Base-by-base conservation (phyloP, 2,113 vertebrate genomes). In the Pyxicephalus adspersus region DNA sequence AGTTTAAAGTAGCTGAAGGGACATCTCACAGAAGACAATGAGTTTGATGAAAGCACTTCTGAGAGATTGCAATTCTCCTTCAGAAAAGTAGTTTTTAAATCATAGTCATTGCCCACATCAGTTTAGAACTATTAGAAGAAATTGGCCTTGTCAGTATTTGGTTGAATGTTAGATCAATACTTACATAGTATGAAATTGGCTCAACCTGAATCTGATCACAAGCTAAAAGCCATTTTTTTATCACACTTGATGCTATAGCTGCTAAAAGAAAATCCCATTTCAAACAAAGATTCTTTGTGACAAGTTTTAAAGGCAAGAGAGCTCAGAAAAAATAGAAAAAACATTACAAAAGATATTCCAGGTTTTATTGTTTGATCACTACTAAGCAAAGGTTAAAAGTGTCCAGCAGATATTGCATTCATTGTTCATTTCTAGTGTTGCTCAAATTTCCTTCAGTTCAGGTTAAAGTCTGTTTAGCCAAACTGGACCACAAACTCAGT, bases 151-250 rank as follows among this genome's bases (percentile, higher is more conserved):
- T 74, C 71, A 38, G 71, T 9, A 54, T 8, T 74, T 60, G 28
- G 54, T 9, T 38, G n/a, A 74, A 38, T 18, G 54, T 58, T 74
- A 15, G 71, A 74, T 74, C 71, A 38, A 74, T 74, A 60, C 54
- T 58, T 74, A 20, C 28, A 55, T 31, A 22, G 58, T 29, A 58
- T 60, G 29, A 74, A 74, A 74, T 74, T 74, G 55, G 71, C 57
- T 74, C 71, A 58, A 60, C 57, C 34, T 74, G 54, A 74, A 74
- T 74, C 28, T 58, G 71, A 74, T 74, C 54, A 74, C 70, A 73
- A 19, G 57, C 28, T 58, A 17, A 74, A 60, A 31, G 18, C 19
- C n/a, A 38, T 74, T 74, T 74, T 74, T 22, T 54, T 60, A 58
- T 28, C 57, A 28, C 52, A 22, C 19, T 58, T 38, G 19, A 38